phyloP scores from a whole-genome alignment of 2,797 vertebrate genomes.

The Spinibarbus caldwelli region DNA sequence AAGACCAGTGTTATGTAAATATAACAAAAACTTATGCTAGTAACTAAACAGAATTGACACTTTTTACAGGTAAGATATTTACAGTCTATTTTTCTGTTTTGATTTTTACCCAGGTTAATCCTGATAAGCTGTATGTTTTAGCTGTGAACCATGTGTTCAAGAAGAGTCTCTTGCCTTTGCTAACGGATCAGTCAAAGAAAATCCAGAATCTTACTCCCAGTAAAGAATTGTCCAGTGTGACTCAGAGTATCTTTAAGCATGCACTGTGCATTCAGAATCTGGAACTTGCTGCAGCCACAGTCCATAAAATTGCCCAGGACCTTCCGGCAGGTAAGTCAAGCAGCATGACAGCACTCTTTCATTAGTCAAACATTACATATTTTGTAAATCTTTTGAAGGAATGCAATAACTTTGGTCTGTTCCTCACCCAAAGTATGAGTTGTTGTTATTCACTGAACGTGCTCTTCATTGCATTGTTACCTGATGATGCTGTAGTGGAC shows the following conservation, averaged over 20 bases:
- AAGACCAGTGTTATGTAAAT: not conserved
- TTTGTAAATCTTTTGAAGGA: not conserved
- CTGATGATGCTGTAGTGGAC: not conserved
- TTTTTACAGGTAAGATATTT: not conserved
- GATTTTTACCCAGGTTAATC: conserved; percentile 78
- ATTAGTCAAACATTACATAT: not conserved
- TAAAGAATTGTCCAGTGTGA: conserved; percentile 79
- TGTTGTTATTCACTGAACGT: not conserved
- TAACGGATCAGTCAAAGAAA: conserved; percentile 77
- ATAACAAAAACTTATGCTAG: not conserved
- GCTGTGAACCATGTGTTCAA: conserved; percentile 88
- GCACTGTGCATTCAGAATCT: conserved; percentile 87
- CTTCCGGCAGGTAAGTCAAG: conserved; percentile 84
- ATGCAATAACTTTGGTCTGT: not conserved
- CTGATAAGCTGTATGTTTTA: conserved; percentile 91
- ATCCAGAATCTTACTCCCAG: conserved; percentile 69
- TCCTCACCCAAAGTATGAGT: not conserved
- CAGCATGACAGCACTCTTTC: not conserved
- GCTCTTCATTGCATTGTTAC: not conserved
- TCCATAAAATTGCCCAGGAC: conserved; percentile 91
- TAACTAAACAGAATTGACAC: not conserved
- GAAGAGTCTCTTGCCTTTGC: conserved; percentile 86
- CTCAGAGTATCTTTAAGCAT: conserved; percentile 85
- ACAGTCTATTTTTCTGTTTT: not conserved
- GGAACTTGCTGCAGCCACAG: conserved; percentile 90